Base-by-base conservation (phyloP, 2,888 invertebrate genomes). In the Lasioglossum vierecki region DNA sequence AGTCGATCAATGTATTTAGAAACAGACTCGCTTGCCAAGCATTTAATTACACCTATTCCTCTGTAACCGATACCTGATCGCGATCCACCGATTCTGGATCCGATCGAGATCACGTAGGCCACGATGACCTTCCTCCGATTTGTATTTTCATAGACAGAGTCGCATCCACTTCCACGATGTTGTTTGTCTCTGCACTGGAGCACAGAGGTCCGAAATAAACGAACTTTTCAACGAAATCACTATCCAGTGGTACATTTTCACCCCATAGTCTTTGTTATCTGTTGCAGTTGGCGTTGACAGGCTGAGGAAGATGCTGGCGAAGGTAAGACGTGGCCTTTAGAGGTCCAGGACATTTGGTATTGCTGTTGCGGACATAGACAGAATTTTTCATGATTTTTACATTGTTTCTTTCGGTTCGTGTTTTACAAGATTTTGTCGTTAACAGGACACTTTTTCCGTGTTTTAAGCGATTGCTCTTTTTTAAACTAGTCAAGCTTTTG, bases 1-100 rank as follows among this genome's bases (percentile, higher is more conserved):
- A 41, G 82, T 71, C 60, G 76, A 79, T 44, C 46, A 66, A 22
- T 68, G 82, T 86, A 87, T 83, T 88, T 84, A 87, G 85, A 75
- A 30, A 88, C 83, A 90, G 89, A 90, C 80, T 83, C 85, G 81
- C 92, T 93, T 91, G 91, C 92, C 91, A 90, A 89, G 84, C 86
- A 86, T 91, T 84, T 84, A 83, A 76, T 1, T 80, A 79, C 80
- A 83, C 68, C 22, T 83, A 60, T 73, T 80, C 76, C 72, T 75
- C 26, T 57, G 70, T 63, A 77, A 77, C 44, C 66, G 26, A 53
- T 53, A 53, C 53, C 53, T 53, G 78, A 9, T 39, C 66, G 35
- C 66, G 66, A 66, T 66, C 35, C 68, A 75, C 15, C 18, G 66
- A 15, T 66, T 63, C 5, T 44, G 60, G 39, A 78, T 68, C 30